phyloP scores from a whole-genome alignment of 2,113 vertebrate genomes.

The Tretioscincus oriximinensis region DNA sequence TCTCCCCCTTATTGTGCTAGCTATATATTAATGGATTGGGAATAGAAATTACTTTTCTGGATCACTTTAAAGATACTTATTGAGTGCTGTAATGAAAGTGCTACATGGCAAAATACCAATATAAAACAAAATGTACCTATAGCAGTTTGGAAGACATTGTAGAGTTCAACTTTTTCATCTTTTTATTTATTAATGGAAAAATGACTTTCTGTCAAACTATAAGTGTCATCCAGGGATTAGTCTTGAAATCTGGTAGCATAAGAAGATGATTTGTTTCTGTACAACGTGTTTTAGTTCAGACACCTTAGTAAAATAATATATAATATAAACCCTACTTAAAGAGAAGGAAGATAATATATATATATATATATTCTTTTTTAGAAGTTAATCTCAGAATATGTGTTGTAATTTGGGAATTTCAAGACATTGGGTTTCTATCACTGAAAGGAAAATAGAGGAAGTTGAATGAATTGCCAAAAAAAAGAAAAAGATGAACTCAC shows the following conservation, averaged over 20 bases:
- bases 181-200: conserved; percentile 10
- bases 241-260: not conserved
- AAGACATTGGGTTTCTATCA: not conserved
- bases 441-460: not conserved
- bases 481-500: not conserved
- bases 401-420: not conserved
- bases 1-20: not conserved
- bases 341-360: not conserved
- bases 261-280: not conserved
- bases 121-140: conserved; percentile 25
- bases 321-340: not conserved
- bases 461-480: not conserved
- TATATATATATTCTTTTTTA: no score
- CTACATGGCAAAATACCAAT: not conserved
- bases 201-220: not conserved
- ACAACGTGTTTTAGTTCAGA: not conserved
- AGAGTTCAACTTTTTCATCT: not conserved
- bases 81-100: conserved; percentile 10
- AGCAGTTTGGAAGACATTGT: conserved; percentile 7
- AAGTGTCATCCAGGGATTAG: not conserved
- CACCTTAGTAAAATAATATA: not conserved
- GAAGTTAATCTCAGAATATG: not conserved
- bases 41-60: conserved; percentile 19
- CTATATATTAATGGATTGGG: conserved; percentile 16
- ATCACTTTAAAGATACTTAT: conserved; percentile 15